phyloP scores from a whole-genome alignment of 2,113 vertebrate species.

The Chroicocephalus ridibundus region DNA sequence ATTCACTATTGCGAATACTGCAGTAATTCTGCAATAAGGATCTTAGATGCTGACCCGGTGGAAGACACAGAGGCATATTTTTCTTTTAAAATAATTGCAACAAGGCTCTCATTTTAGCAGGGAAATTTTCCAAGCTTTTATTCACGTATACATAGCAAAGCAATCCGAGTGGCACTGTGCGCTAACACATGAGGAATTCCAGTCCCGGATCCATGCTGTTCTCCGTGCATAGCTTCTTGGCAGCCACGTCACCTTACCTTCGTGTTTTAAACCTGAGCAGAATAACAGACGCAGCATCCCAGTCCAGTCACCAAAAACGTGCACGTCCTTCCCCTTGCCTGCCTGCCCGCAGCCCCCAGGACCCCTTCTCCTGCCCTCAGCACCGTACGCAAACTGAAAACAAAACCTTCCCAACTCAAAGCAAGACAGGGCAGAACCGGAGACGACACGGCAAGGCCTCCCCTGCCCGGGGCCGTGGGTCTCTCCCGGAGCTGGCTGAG shows the following conservation, averaged over 20 bases:
- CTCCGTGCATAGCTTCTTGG: not conserved
- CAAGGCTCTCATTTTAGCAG: not conserved
- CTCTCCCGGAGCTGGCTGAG: not conserved
- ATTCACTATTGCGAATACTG: not conserved
- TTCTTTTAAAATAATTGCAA: not conserved
- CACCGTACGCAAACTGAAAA: accelerated
- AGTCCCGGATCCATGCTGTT: not conserved
- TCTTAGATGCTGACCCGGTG: not conserved
- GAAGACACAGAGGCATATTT: not conserved
- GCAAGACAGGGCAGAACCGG: accelerated
- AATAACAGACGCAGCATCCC: accelerated
- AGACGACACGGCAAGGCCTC: not conserved
- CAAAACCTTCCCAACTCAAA: not conserved
- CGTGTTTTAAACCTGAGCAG: not conserved
- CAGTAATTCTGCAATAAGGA: not conserved
- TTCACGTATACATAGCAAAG: not conserved
- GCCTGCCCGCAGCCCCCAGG: accelerated
- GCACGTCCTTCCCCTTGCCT: not conserved
- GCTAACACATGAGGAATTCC: not conserved
- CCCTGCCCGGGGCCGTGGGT: not conserved
- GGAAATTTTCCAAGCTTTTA: not conserved
- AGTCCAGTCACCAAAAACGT: not conserved
- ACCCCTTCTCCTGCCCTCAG: not conserved
- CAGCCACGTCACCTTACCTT: not conserved
- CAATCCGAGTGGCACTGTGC: not conserved